Conservation (phyloP, 2,113 vertebrate genomes). For the Leptobrachium ailaonicum region DNA sequence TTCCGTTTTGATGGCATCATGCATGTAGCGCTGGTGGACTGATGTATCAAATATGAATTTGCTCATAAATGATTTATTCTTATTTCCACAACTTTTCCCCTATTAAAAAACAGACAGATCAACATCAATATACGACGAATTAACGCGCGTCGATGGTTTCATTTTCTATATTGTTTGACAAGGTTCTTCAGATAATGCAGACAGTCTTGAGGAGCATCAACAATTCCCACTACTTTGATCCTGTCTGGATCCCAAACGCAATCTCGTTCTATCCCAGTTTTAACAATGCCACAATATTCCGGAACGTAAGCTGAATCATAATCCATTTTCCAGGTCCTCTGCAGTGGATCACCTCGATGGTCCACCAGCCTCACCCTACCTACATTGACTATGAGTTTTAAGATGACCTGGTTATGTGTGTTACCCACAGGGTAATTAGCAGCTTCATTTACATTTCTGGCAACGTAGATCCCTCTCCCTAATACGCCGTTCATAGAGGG, state of each 20-base stretch:
- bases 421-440: slow-evolving; percentile 52
- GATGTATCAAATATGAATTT: too few relatives aligned
- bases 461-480: slow-evolving; percentile 63
- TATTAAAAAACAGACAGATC: too few relatives aligned
- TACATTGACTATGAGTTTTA: slow-evolving; percentile 53
- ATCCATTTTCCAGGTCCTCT: slow-evolving; percentile 53
- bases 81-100: too few relatives aligned
- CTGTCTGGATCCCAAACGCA: slow-evolving; percentile 57
- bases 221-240: slow-evolving; percentile 46
- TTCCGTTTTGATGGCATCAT: too few relatives aligned
- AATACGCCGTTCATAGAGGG: slow-evolving; percentile 57
- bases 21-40: too few relatives aligned
- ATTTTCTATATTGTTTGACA: background rate
- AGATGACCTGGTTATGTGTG: slow-evolving; percentile 48
- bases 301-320: slow-evolving; percentile 58
- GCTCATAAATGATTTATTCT: too few relatives aligned
- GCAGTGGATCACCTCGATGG: slow-evolving; percentile 50
- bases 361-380: slow-evolving; percentile 59
- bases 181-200: background rate
- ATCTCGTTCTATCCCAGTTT: slow-evolving; percentile 54
- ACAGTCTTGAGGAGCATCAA: slow-evolving; percentile 15
- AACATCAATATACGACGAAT: too few relatives aligned
- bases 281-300: slow-evolving; percentile 51
- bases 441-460: slow-evolving; percentile 61
- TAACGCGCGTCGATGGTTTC: background rate